Conservation (phyloP, 1,140 invertebrate genomes). For the Delia radicum region DNA sequence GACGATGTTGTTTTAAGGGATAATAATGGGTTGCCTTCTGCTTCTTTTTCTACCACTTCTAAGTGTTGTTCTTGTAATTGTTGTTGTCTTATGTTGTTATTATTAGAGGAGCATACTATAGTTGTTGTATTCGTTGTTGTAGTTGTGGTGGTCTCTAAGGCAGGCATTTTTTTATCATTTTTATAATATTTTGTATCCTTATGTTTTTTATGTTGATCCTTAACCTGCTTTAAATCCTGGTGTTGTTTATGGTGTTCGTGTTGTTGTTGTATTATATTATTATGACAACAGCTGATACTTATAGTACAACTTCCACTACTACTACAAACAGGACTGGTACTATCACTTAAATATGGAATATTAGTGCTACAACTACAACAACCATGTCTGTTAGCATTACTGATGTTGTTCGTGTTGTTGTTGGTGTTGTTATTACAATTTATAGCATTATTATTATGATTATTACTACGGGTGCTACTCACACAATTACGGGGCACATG, state of each 20-base stretch:
- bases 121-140: conserved; percentile 29
- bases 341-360: background rate
- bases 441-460: background rate
- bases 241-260: background rate
- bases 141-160: conserved; percentile 36
- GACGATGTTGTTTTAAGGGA: background rate
- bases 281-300: conserved; percentile 2
- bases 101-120: conserved; percentile 3
- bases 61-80: background rate
- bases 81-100: background rate
- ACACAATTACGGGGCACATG: conserved; percentile 13
- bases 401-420: background rate
- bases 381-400: background rate
- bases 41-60: background rate
- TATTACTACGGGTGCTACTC: conserved; percentile 1
- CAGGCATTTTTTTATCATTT: conserved; percentile 42
- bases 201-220: background rate
- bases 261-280: conserved; percentile 9
- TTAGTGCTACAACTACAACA: background rate
- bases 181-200: conserved; percentile 11
- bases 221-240: background rate
- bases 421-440: conserved; percentile 14
- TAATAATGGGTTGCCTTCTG: background rate
- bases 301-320: background rate
- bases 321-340: background rate